Base-by-base conservation (phyloP, 2,797 vertebrate species). In the Heteromormyrus szaboi region DNA sequence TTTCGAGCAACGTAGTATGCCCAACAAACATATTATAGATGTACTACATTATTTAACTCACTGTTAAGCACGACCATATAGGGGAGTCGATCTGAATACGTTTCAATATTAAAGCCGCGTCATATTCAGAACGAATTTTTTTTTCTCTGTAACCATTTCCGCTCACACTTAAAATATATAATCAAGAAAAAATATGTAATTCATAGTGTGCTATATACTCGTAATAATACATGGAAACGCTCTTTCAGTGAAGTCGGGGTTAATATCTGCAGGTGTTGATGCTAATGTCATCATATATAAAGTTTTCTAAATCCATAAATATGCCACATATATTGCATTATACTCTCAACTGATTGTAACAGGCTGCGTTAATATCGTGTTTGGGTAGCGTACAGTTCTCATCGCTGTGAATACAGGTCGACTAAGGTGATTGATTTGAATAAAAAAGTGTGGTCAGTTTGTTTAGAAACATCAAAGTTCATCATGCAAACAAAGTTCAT, bases 11-110 rank as follows among this genome's bases (percentile, higher is more conserved):
- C 48, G 88, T 46, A 54, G 83, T 51, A 76, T 89, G 48, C 56
- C 62, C 48, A 72, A 33, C 48, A 68, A 88, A 54, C 11, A 84
- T 65, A 88, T 65, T 62, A 88, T 84, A 81, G 51, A 76, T 88
- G 88, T 54, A 76, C 33, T 50, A 37, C 44, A 72, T n/a, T 9
- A 37, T 51, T 33, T 84, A 56, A 88, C 51, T 44, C 76, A 54
- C 62, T 54, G 22, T 62, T 44, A 54, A 54, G 53, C 54, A 41
- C n/a, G 53, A 22, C 19, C 54, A 65, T 37, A 72, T 37, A 72
- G 68, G 12, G 29, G 62, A 87, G 37, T 37, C 41, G 37, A 53
- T 44, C 37, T 22, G 33, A 41, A 81, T 22, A 44, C 37, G 2
- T 88, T 37, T 72, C 72, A 83, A 46, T 81, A 79, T 54, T 48